Base-by-base conservation (phyloP, 2,888 invertebrate genomes). In the Diarsia dahlii region DNA sequence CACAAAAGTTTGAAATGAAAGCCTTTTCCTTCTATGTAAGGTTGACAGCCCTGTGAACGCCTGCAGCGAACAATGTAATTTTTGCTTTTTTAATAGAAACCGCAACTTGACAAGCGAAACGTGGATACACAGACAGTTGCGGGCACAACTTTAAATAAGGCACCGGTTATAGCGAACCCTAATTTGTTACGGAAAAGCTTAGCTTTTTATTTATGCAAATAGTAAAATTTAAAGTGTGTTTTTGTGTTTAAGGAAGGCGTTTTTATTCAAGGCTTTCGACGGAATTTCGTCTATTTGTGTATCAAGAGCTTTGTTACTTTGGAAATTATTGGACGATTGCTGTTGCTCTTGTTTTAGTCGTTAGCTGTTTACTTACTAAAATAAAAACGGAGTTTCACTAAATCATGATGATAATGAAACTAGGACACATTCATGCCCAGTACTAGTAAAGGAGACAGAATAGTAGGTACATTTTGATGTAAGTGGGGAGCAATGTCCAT, bases 51-150 rank as follows among this genome's bases (percentile, higher is more conserved):
- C 89, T 84, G 69, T 73, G 77, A 87, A 82, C 79, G 89, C 89
- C 86, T 87, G 86, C 86, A 87, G 88, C 87, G 82, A 90, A 90
- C 90, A 89, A 90, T 89, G 89, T 90, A 89, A 90, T 91, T 91
- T 91, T 90, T 90, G 87, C 87, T 90, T 90, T 90, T 91, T 90
- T 91, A 88, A 90, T 89, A 91, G 85, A 88, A 91, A 86, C 90
- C 87, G 63, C 89, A 79, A 84, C 81, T 76, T 89, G 89, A 89
- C 89, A 90, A 89, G 89, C 86, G 83, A 84, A 90, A 89, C 80
- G 86, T 78, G 84, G 86, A 88, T 84, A 85, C 80, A 88, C 85
- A 87, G 85, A 88, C 86, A 88, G 80, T 88, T 78, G 88, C 46
- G 78, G 78, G 58, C 54, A 71, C 73, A 88, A 89, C 85, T 90